These are phyloP conservation scores for Peucedramus taeniatus DNA, from an alignment of 2,113 vertebrate species.

Conservation along the genomic window DNA sequence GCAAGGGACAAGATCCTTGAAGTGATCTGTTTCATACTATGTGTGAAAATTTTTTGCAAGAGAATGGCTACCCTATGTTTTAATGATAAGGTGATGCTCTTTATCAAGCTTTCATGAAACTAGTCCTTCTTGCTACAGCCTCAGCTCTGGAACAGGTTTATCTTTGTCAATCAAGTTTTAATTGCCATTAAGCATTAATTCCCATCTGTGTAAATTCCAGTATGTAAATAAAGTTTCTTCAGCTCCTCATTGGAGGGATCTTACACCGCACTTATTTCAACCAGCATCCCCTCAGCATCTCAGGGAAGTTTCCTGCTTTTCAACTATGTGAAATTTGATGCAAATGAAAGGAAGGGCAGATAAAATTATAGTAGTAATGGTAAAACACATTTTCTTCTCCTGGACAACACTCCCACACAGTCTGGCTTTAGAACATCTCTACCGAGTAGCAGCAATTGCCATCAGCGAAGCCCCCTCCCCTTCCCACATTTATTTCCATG, in stretches of 20 bases:
- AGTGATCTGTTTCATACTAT: not conserved
- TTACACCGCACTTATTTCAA: rapidly evolving
- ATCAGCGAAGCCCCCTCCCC: slow-evolving; percentile 36
- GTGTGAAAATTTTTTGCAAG: not conserved
- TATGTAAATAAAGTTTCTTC: not conserved
- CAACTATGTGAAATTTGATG: not conserved
- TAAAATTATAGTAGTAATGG: not conserved
- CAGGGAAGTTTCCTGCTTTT: not conserved
- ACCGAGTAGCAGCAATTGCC: slow-evolving; percentile 21
- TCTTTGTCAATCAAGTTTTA: not conserved
- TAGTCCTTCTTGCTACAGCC: not conserved
- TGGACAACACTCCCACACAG: not conserved
- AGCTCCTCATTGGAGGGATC: not conserved
- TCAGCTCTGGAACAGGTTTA: not conserved
- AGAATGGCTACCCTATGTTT: not conserved
- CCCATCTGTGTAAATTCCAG: not conserved
- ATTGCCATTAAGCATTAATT: not conserved
- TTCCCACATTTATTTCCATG: slow-evolving; percentile 89
- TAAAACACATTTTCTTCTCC: not conserved
- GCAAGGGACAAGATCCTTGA: not conserved
- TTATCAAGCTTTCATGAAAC: not conserved
- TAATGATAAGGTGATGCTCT: not conserved
- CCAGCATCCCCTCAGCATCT: not conserved
- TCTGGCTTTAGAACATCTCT: not conserved
- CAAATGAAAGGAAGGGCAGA: not conserved